Evolutionary conservation across 2,113 vertebrate genomes (phyloP).

Genomic region (Nycticorax nycticorax): DNA sequence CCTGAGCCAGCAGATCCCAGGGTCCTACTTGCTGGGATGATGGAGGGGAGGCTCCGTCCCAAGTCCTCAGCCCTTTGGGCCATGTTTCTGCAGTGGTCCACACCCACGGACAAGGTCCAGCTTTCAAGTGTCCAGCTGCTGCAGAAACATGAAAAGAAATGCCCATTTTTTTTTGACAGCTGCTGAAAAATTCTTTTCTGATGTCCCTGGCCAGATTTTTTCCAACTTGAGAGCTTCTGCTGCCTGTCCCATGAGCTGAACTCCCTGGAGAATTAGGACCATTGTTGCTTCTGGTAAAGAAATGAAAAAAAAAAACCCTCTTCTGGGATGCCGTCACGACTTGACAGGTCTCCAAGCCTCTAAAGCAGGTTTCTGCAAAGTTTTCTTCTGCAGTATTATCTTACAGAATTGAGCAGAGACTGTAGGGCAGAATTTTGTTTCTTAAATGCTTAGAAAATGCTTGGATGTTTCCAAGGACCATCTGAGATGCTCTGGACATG

Average conservation of each 20-base stretch:
- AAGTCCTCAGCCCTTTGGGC: background rate
- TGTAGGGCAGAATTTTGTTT: background rate
- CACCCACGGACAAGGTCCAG: background rate
- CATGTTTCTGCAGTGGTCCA: background rate
- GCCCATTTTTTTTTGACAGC: background rate
- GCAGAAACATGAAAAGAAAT: background rate
- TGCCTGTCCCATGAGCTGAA: background rate
- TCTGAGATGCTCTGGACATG: background rate
- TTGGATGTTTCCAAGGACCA: rapidly evolving
- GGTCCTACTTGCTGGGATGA: background rate
- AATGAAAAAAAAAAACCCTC: background rate
- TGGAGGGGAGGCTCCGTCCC: background rate
- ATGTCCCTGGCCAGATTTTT: background rate
- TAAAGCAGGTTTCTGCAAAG: background rate
- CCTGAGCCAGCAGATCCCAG: background rate
- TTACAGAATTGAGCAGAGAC: background rate
- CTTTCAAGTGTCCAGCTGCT: background rate
- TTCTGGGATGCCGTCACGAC: background rate
- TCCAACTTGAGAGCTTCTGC: background rate
- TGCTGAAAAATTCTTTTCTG: slow-evolving; percentile 28
- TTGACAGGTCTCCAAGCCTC: background rate
- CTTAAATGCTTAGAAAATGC: background rate
- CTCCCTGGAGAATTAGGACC: background rate
- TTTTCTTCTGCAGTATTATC: background rate
- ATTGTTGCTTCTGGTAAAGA: background rate